These are phyloP conservation scores for Neodontobutis hainanensis DNA, from an alignment of 2,113 vertebrate species.

Conservation along the genomic window DNA sequence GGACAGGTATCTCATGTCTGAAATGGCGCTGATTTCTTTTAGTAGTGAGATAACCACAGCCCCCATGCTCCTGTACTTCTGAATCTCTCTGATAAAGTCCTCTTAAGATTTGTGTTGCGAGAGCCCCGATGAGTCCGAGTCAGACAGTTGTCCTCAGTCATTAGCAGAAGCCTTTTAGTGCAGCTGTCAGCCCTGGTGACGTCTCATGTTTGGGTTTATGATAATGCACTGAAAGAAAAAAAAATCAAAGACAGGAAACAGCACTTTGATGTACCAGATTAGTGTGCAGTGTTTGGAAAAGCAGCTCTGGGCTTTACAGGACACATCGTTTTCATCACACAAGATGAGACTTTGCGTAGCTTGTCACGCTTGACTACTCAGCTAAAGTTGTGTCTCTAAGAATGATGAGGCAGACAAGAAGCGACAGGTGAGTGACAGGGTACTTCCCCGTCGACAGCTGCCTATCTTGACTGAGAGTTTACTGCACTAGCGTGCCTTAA, in stretches of 20 bases:
- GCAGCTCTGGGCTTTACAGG: conserved; percentile 29
- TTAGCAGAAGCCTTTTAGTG: conserved; percentile 49
- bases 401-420: conserved; percentile 12
- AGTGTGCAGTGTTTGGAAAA: conserved; percentile 39
- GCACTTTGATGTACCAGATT: conserved; percentile 63
- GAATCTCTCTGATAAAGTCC: conserved; percentile 37
- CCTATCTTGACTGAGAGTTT: conserved; percentile 17
- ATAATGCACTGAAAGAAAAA: conserved; percentile 37
- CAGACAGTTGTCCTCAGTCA: conserved; percentile 21
- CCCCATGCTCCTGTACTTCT: conserved; percentile 18
- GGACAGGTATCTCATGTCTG: conserved; percentile 5
- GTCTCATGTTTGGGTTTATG: conserved; percentile 73
- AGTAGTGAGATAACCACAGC: conserved; percentile 21
- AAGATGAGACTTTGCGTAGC: background rate
- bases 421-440: conserved; percentile 31
- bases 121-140: conserved; percentile 6
- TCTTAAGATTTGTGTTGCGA: conserved; percentile 13
- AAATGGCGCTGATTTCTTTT: conserved; percentile 6
- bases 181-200: conserved; percentile 42
- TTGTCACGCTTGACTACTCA: conserved; percentile 27
- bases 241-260: conserved; percentile 42
- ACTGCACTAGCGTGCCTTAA: conserved; percentile 18
- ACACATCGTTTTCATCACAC: conserved; percentile 14
- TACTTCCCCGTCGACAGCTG: conserved; percentile 9
- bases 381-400: conserved; percentile 19